Evolutionary conservation across 2,113 vertebrate genomes (phyloP).

Genomic region (Argyrosomus japonicus): DNA sequence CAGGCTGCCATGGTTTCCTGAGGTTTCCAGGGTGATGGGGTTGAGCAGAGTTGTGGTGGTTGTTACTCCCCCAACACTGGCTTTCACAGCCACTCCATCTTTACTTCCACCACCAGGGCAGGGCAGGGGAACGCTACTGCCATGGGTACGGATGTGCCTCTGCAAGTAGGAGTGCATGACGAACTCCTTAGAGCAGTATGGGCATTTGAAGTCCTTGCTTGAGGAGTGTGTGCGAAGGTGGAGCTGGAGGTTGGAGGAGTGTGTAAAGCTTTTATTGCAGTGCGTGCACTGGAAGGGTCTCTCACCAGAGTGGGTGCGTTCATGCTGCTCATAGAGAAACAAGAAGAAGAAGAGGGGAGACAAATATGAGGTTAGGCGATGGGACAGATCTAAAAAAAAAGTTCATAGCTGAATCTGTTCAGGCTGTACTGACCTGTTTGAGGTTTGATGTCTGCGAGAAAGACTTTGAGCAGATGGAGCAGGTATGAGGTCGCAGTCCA

Average conservation of each 20-base stretch:
- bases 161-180: constrained; percentile 94
- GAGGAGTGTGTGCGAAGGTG: constrained; percentile 92
- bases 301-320: constrained; percentile 92
- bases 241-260: constrained; percentile 92
- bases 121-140: constrained; percentile 46
- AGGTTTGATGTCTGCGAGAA: constrained; percentile 94
- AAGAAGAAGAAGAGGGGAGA: not conserved
- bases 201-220: constrained; percentile 89
- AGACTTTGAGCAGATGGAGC: constrained; percentile 90
- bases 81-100: constrained; percentile 74
- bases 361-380: not conserved
- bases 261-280: constrained; percentile 90
- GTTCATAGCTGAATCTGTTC: not conserved
- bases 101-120: constrained; percentile 62
- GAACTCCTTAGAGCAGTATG: constrained; percentile 89
- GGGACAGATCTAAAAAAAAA: not conserved
- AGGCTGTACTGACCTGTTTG: constrained; percentile 79
- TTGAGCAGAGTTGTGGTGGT: constrained; percentile 77
- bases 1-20: constrained; percentile 84
- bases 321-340: constrained; percentile 83
- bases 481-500: constrained; percentile 89
- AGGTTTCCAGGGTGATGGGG: constrained; percentile 84
- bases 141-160: constrained; percentile 87
- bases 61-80: constrained; percentile 72
- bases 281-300: constrained; percentile 87